Percentiles rank a stretch among this genome's conserved stretches.
Conservation (phyloP, 2,888 invertebrate genomes). For the Chymomyza procnemis region DNA sequence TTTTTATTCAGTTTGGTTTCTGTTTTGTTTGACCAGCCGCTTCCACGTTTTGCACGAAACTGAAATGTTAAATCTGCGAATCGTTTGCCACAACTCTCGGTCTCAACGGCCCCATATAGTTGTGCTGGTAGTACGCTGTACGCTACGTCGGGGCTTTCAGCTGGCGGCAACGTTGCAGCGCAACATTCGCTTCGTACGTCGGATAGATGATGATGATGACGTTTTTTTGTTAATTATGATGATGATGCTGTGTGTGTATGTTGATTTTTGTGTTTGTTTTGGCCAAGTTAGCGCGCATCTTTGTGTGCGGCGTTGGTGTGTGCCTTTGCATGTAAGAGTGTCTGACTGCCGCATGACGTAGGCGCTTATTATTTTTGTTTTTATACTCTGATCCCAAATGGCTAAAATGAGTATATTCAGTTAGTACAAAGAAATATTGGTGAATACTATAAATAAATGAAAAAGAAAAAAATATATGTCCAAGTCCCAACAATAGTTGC, state of each 20-base stretch:
- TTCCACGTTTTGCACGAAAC: slow-evolving; percentile 72
- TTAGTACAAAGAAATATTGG: too few species aligned
- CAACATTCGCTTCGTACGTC: not conserved
- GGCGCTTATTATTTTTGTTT: not conserved
- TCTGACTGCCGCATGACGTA: slow-evolving; percentile 7
- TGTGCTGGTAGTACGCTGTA: not conserved
- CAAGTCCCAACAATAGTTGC: too few species aligned
- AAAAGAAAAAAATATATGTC: too few species aligned
- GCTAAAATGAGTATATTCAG: too few species aligned
- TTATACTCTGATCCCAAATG: not conserved
- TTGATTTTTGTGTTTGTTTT: slow-evolving; percentile 9
- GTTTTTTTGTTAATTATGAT: not conserved
- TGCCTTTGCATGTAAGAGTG: not conserved
- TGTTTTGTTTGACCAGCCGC: slow-evolving; percentile 58
- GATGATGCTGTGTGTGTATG: not conserved
- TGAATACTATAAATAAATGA: too few species aligned
- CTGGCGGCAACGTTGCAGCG: not conserved
- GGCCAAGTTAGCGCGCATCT: not conserved
- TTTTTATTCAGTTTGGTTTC: slow-evolving; percentile 24
- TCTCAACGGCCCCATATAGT: slow-evolving; percentile 1
- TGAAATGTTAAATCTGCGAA: slow-evolving; percentile 69
- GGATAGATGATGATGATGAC: not conserved
- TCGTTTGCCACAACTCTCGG: slow-evolving; percentile 40
- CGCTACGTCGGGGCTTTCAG: not conserved
- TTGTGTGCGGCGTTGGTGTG: not conserved